Base-by-base conservation (phyloP, 2,113 vertebrate genomes). In the Tichodroma muraria region DNA sequence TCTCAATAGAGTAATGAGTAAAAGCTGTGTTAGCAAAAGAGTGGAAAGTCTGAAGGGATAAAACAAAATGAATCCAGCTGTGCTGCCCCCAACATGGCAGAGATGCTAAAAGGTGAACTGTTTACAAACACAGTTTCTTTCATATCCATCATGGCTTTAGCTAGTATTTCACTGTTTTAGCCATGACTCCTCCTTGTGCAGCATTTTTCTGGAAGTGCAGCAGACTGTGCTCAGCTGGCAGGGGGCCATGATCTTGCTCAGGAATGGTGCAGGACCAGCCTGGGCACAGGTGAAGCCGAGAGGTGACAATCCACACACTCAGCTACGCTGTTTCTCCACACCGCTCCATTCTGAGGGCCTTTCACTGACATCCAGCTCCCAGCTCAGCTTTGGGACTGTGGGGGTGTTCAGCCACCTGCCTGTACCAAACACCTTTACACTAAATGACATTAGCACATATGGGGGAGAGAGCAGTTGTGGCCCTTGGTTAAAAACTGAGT, bases 291-390 rank as follows among this genome's bases (percentile, higher is more conserved):
- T 30, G 10, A 45, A 57, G 5, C 21, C 60, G 69, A 25, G 31
- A 47, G 24, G 15, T 47, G 47, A 47, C 4, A 27, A 63, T 5
- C 31, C 8, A 30, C 13, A 57, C 79, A 57, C 19, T 61, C 56
- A 73, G 20, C 45, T 60, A 1, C 8, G 18, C 24, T 45, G 6
- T 2, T 78, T 49, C 63, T 66, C 56, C 65, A 70, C 8, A 8
- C 13, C 56, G 0, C 24, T 44, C 21, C n/a, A 42, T 38, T 31
- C 15, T 0, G 0, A 16, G 8, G 31, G 25, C 31, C 23, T 76
- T 81, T 44, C 13, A 27, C 38, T 68, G 75, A 44, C 40, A 27
- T 45, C 35, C n/a, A n/a, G n/a, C n/a, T n/a, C 23, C 24, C 44
- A 85, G 21, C 28, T 59, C 13, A 10, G 27, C 38, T 76, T 60